Evolutionary conservation across 2,888 invertebrate genomes (phyloP), one percentile per base, ranked within the genome.

Genomic region (Drosophila peninsularis): DNA sequence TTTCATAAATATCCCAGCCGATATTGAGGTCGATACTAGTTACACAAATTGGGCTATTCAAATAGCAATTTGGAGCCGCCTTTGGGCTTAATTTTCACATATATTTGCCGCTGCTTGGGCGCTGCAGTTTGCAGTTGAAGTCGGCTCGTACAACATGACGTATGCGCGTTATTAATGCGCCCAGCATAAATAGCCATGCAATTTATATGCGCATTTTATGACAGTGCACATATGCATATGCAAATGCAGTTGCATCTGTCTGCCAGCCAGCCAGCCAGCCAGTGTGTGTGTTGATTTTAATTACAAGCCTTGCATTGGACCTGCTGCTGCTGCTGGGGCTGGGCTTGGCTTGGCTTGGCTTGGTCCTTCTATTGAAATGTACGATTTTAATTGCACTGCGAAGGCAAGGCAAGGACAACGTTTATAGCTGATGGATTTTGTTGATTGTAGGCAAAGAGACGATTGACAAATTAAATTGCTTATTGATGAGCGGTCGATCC

Each of bases 401-500:
- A 71, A 67, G 54, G 56, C 67, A 68, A 67, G 45, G 47, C 57
- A 70, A 80, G 62, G 62, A 66, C 78, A 70, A 71, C 62, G 74
- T 57, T 67, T 62, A 54, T 65, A 62, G 71, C 55, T 82, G 88
- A 76, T 87, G 76, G 79, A 81, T 82, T 83, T 76, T 71, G 78
- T 80, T 83, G 84, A 83, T 78, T 83, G 89, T 68, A 62, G 64
- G 56, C 73, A 66, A 62, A 63, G 64, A 62, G 56, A 69, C 84
- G 86, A 86, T 88, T 88, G 84, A 86, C 89, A 85, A 88, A 85
- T 85, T 83, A 79, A 88, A 85, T 85, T 85, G 84, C 82, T 86
- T 88, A 89, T 85, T 88, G 89, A 85, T 88, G 84, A 87, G 76
- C 64, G 80, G 53, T 17, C n/a, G 27, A 2, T 0, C 45, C 1